Percentiles rank a stretch among this genome's conserved stretches.
Evolutionary conservation across 2,888 invertebrate genomes (phyloP).

Genomic region (Pyralis farinalis): DNA sequence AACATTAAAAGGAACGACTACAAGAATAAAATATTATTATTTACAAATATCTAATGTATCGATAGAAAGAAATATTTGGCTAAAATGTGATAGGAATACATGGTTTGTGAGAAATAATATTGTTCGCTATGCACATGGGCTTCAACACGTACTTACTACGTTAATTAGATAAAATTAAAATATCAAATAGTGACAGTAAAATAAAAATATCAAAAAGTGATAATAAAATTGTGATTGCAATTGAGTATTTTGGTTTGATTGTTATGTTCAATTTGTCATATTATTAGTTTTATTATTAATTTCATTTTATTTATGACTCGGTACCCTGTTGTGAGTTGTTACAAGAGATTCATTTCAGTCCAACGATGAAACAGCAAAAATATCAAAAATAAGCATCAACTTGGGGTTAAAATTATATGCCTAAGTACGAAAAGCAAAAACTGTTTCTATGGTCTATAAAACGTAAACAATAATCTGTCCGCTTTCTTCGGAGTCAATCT

Average conservation of each 20-base stretch:
- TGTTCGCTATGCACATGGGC: slow-evolving; percentile 47
- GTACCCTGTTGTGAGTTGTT: slow-evolving; percentile 71
- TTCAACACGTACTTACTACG: slow-evolving; percentile 30
- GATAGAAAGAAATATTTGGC: slow-evolving; percentile 76
- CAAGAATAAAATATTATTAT: slow-evolving; percentile 71
- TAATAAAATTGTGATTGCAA: slow-evolving; percentile 60
- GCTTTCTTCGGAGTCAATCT: slow-evolving; percentile 13
- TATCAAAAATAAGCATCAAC: slow-evolving; percentile 34
- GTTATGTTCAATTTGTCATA: slow-evolving; percentile 53
- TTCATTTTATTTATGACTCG: slow-evolving; percentile 52
- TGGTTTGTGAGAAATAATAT: slow-evolving; percentile 47
- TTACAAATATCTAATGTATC: slow-evolving; percentile 68
- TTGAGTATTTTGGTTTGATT: slow-evolving; percentile 66
- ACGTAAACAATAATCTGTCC: slow-evolving; percentile 16
- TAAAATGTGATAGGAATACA: slow-evolving; percentile 74
- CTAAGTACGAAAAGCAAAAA: slow-evolving; percentile 44
- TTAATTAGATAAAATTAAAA: slow-evolving; percentile 40
- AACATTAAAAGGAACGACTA: slow-evolving; percentile 68
- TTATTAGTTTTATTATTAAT: slow-evolving; percentile 39
- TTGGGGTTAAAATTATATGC: slow-evolving; percentile 33
- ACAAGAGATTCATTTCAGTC: slow-evolving; percentile 59
- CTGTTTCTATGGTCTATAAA: slow-evolving; percentile 27
- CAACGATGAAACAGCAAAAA: slow-evolving; percentile 28
- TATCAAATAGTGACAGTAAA: slow-evolving; percentile 32
- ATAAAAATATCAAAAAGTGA: slow-evolving; percentile 46